Percentiles rank a stretch among this genome's conserved stretches.
These are phyloP conservation scores for Hyperoplus immaculatus DNA, from an alignment of 2,797 vertebrate genomes.

Conservation along the genomic window DNA sequence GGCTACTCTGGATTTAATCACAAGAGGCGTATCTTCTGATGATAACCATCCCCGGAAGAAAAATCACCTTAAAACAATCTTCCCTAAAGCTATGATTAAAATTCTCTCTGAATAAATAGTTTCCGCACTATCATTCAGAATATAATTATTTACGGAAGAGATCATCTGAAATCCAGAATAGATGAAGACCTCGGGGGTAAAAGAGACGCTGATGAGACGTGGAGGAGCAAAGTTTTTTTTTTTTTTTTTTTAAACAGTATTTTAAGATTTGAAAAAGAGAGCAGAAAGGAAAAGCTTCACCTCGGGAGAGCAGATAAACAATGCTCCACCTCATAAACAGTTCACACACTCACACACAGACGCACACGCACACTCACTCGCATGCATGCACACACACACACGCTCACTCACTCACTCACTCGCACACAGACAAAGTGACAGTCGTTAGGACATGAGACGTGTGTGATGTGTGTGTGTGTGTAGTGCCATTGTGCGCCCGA, in stretches of 20 bases:
- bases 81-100: constrained; percentile 72
- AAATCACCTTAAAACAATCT: constrained; percentile 56
- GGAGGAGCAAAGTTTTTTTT: constrained; percentile 9
- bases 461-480: constrained; percentile 26
- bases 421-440: not conserved
- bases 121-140: constrained; percentile 62
- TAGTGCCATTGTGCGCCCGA: constrained; percentile 36
- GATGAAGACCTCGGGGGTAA: constrained; percentile 55
- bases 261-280: constrained; percentile 45
- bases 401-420: not conserved
- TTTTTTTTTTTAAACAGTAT: constrained; percentile 40
- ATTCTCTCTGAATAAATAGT: constrained; percentile 68
- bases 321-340: constrained; percentile 15
- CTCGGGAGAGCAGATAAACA: constrained; percentile 35
- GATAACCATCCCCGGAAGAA: constrained; percentile 52
- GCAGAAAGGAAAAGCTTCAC: constrained; percentile 35
- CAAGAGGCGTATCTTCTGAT: constrained; percentile 66
- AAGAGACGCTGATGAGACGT: constrained; percentile 57
- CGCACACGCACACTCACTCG: not conserved
- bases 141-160: constrained; percentile 67
- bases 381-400: not conserved
- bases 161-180: constrained; percentile 67
- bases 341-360: not conserved
- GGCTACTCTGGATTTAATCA: constrained; percentile 66
- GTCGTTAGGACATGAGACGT: constrained; percentile 22